phyloP scores from a whole-genome alignment of 2,888 invertebrate genomes.

The Stenichneumon culpator region DNA sequence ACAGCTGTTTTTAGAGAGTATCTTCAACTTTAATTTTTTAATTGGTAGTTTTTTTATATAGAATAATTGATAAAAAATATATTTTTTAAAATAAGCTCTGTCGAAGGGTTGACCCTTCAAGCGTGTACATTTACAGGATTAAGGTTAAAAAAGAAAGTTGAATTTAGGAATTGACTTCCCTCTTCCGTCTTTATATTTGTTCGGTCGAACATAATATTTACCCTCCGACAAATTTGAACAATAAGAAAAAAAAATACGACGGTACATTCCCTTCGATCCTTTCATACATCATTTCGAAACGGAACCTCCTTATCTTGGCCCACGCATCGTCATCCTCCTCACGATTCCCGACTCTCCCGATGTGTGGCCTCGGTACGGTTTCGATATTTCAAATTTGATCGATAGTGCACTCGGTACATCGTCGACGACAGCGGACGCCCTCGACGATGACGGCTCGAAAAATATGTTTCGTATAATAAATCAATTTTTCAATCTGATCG shows the following conservation, averaged over 20 bases:
- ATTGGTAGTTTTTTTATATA: too few species aligned
- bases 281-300: background rate
- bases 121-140: too few species aligned
- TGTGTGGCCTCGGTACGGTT: background rate
- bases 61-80: too few species aligned
- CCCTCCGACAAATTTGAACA: background rate
- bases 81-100: too few species aligned
- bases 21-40: too few species aligned
- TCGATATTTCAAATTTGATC: background rate
- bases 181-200: background rate
- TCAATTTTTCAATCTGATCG: constrained; percentile 41
- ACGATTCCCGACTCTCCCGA: background rate
- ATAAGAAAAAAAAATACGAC: background rate
- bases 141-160: too few species aligned
- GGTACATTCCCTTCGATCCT: background rate
- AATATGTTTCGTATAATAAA: constrained; percentile 55
- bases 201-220: background rate
- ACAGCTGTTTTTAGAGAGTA: too few species aligned
- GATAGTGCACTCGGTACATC: background rate
- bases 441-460: constrained; percentile 42
- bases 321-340: background rate
- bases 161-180: background rate
- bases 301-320: background rate
- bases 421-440: background rate
- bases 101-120: too few species aligned